A percentile compares a stretch with the other conserved stretches of the same genome.
These are phyloP conservation scores for Craseonycteris thonglongyai DNA, from an alignment of 2,113 vertebrate genomes.

Conservation along the genomic window DNA sequence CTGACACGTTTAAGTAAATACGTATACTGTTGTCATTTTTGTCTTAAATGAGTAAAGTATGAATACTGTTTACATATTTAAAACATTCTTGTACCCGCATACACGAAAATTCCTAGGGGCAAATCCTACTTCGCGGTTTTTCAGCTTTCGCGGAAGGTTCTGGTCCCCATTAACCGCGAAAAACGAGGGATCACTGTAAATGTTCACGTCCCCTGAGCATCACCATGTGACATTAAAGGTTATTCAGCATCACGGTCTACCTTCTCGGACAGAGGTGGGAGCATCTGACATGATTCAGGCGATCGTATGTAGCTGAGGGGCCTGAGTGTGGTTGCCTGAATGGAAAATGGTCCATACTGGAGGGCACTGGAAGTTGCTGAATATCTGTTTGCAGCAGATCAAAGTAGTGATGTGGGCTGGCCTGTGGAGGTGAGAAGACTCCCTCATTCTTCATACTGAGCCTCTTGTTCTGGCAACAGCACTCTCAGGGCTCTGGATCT, in stretches of 20 bases:
- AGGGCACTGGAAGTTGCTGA: background rate
- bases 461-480: background rate
- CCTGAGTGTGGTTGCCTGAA: background rate
- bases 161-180: too few relatives aligned
- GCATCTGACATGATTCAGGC: background rate
- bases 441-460: background rate
- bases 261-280: background rate
- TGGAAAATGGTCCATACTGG: background rate
- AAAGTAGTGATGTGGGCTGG: background rate
- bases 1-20: too few relatives aligned
- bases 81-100: too few relatives aligned
- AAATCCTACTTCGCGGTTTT: too few relatives aligned
- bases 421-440: background rate
- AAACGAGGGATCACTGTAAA: too few relatives aligned
- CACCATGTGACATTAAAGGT: background rate
- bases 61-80: too few relatives aligned
- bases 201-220: background rate
- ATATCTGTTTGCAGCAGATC: background rate
- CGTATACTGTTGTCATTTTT: too few relatives aligned
- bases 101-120: too few relatives aligned
- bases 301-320: background rate
- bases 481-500: background rate
- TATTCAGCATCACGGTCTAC: rapidly evolving
- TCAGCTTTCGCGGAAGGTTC: too few relatives aligned
- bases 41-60: too few relatives aligned